Conservation (phyloP, 2,888 invertebrate species). For the Synanthedon formicaeformis region DNA sequence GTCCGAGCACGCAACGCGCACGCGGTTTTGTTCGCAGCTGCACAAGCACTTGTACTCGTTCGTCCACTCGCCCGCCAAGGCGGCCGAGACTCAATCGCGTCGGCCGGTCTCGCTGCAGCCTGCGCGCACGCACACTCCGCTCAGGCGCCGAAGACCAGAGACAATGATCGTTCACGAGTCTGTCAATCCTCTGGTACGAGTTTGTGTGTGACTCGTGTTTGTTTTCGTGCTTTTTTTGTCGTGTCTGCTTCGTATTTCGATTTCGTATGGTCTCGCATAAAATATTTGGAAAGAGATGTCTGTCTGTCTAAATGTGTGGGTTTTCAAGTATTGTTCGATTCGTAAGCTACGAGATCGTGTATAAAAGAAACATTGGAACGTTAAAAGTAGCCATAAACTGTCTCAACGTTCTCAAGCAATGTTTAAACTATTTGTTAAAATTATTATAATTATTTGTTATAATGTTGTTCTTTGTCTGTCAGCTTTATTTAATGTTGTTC, state of each 20-base stretch:
- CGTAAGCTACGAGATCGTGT: too few relatives aligned
- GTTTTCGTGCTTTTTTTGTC: constrained; percentile 4
- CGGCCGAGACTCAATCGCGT: constrained; percentile 4
- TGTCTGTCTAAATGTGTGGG: too few relatives aligned
- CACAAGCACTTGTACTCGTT: constrained; percentile 51
- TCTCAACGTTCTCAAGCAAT: too few relatives aligned
- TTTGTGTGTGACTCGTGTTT: neutral
- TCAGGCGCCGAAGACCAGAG: constrained; percentile 25
- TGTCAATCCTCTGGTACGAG: constrained; percentile 27
- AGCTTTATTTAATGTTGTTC: too few relatives aligned
- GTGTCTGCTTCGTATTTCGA: neutral
- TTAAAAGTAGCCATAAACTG: too few relatives aligned
- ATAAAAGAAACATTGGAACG: too few relatives aligned
- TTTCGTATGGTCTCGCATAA: too few relatives aligned
- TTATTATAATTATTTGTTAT: too few relatives aligned
- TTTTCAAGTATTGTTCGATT: too few relatives aligned
- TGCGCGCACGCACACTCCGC: constrained; percentile 11
- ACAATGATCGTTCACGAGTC: constrained; percentile 39
- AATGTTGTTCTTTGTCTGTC: too few relatives aligned
- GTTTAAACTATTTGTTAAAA: too few relatives aligned
- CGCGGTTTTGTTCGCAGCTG: constrained; percentile 30
- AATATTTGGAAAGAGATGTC: too few relatives aligned
- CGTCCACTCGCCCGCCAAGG: constrained; percentile 21
- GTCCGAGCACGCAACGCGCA: constrained; percentile 1
- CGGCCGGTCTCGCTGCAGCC: constrained; percentile 13